phyloP scores from a whole-genome alignment of 2,113 vertebrate species.

The Lonchura striata region DNA sequence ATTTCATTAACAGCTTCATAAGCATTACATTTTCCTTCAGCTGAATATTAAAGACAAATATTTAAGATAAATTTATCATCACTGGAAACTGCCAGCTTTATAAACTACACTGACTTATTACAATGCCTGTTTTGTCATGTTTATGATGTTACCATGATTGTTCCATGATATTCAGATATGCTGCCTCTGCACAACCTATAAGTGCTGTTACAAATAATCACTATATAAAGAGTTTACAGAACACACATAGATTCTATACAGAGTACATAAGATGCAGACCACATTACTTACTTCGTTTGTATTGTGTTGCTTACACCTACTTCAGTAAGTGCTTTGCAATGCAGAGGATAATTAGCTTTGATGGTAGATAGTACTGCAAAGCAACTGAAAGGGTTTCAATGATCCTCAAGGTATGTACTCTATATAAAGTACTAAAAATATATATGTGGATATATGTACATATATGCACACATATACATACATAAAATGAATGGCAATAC shows the following conservation, averaged over 20 bases:
- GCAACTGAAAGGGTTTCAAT: slow-evolving; percentile 44
- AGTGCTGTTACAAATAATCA: slow-evolving; percentile 52
- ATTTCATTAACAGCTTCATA: slow-evolving; percentile 7
- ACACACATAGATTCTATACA: slow-evolving; percentile 74
- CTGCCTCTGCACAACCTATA: slow-evolving; percentile 36
- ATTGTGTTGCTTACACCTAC: background rate
- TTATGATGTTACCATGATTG: background rate
- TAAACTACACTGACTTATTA: background rate
- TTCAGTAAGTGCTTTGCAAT: background rate
- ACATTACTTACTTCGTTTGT: background rate
- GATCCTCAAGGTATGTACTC: slow-evolving; percentile 78
- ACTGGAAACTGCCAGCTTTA: slow-evolving; percentile 12
- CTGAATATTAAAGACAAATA: background rate
- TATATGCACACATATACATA: slow-evolving; percentile 75
- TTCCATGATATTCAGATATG: background rate
- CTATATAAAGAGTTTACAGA: slow-evolving; percentile 65
- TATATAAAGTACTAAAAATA: slow-evolving; percentile 72
- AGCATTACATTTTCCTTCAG: background rate
- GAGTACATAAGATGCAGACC: slow-evolving; percentile 78
- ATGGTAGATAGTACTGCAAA: background rate
- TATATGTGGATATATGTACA: slow-evolving; percentile 71
- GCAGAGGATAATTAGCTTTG: slow-evolving; percentile 23
- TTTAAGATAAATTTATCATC: background rate
- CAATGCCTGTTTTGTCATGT: background rate
- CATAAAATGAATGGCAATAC: slow-evolving; percentile 71